Evolutionary conservation across 2,113 vertebrate genomes (phyloP).

Genomic region (Aviceda subcristata): DNA sequence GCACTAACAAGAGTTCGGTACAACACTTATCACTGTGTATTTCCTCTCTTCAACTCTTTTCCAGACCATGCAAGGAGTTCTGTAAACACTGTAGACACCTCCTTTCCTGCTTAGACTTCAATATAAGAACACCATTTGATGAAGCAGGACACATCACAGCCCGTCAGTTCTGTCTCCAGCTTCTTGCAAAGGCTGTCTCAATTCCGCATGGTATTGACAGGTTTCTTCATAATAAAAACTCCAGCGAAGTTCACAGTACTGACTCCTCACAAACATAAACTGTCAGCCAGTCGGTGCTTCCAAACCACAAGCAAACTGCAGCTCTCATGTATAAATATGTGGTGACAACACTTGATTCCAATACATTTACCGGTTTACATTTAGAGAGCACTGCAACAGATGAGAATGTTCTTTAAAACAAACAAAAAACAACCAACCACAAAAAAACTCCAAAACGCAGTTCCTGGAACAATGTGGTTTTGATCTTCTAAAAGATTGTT

Average conservation of each 20-base stretch:
- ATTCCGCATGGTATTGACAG: not conserved
- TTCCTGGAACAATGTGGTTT: not conserved
- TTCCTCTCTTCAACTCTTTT: not conserved
- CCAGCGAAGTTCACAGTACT: not conserved
- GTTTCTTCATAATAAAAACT: not conserved
- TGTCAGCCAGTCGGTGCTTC: not conserved
- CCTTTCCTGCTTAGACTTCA: not conserved
- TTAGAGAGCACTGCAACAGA: not conserved
- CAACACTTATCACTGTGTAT: not conserved
- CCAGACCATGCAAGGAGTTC: fast-evolving
- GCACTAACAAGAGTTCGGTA: not conserved
- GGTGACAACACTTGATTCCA: not conserved
- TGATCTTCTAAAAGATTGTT: not conserved
- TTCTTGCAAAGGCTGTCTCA: not conserved
- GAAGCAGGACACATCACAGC: not conserved
- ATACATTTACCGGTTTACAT: not conserved
- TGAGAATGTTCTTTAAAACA: not conserved
- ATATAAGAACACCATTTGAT: not conserved
- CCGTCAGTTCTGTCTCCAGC: not conserved
- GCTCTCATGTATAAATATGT: not conserved
- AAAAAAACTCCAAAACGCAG: not conserved
- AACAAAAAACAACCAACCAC: not conserved
- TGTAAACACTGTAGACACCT: not conserved
- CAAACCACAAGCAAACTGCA: not conserved
- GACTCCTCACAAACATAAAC: not conserved